Percentiles rank a stretch among this genome's conserved stretches.
phyloP scores from a whole-genome alignment of 2,888 invertebrate species.

The Drosophila planitibia region DNA sequence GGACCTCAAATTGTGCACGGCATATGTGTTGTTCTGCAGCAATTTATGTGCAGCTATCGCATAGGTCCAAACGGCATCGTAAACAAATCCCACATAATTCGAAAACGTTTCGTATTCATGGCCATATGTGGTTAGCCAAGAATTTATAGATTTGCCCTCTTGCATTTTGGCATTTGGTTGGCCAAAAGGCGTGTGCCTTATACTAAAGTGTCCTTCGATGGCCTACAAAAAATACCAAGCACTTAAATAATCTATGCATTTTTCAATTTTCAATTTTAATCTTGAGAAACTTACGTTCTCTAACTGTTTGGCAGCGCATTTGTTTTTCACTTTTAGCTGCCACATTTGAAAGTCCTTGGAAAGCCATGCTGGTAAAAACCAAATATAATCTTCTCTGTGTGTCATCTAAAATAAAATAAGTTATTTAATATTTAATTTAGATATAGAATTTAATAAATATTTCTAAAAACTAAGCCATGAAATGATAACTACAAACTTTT shows the following conservation, averaged over 20 bases:
- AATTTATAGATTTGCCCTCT: slow-evolving; percentile 88
- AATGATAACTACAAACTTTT: not conserved
- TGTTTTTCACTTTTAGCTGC: slow-evolving; percentile 78
- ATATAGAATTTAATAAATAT: no score
- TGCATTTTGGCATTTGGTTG: slow-evolving; percentile 86
- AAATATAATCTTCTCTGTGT: slow-evolving; percentile 90
- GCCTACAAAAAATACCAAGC: slow-evolving; percentile 85
- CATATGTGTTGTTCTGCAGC: slow-evolving; percentile 85
- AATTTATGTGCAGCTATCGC: slow-evolving; percentile 90
- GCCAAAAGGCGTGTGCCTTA: slow-evolving; percentile 90
- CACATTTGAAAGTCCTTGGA: slow-evolving; percentile 88
- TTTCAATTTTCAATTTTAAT: not conserved
- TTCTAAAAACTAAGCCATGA: not conserved
- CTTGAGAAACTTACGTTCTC: slow-evolving; percentile 83
- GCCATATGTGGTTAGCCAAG: slow-evolving; percentile 86
- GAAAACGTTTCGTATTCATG: slow-evolving; percentile 82
- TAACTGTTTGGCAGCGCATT: slow-evolving; percentile 89
- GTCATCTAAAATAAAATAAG: slow-evolving; percentile 87
- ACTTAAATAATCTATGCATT: not conserved
- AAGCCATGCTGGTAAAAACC: slow-evolving; percentile 94
- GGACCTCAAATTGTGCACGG: slow-evolving; percentile 67
- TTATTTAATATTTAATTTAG: not conserved
- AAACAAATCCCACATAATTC: slow-evolving; percentile 91
- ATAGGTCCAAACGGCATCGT: slow-evolving; percentile 93
- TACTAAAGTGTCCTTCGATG: slow-evolving; percentile 90